Percentiles rank a stretch among this genome's conserved stretches.
Conservation (phyloP, 2,113 vertebrate genomes). For the Rhinoderma darwinii region DNA sequence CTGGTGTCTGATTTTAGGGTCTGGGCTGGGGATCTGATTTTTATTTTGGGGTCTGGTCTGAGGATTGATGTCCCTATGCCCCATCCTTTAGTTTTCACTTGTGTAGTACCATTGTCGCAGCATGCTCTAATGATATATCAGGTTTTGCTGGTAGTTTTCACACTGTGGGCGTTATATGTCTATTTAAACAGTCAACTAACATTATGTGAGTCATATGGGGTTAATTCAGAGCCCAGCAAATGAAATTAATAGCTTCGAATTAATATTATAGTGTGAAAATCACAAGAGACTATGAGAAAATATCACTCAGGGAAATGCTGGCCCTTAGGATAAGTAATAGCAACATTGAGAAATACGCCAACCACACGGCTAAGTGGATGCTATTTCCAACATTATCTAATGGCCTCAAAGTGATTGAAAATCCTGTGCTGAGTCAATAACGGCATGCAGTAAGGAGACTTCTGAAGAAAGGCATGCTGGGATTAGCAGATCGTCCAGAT, state of each 20-base stretch:
- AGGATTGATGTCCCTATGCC: too few species aligned
- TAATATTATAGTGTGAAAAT: slow-evolving; percentile 26
- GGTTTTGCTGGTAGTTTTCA: too few species aligned
- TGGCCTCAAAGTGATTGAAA: slow-evolving; percentile 44
- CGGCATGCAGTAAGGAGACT: slow-evolving; percentile 37
- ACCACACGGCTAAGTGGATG: slow-evolving; percentile 23
- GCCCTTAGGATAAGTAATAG: slow-evolving; percentile 41
- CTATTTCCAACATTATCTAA: slow-evolving; percentile 50
- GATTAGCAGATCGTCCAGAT: slow-evolving; percentile 12
- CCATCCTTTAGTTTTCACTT: too few species aligned
- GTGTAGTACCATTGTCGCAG: too few species aligned
- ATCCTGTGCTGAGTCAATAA: slow-evolving; percentile 25
- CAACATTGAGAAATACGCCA: slow-evolving; percentile 22
- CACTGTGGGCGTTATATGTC: neutral
- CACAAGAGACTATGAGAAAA: slow-evolving; percentile 30
- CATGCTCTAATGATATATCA: too few species aligned
- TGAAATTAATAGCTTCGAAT: slow-evolving; percentile 26
- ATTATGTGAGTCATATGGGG: slow-evolving; percentile 10
- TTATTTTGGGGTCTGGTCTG: too few species aligned
- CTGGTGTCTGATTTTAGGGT: too few species aligned
- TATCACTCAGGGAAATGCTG: slow-evolving; percentile 25
- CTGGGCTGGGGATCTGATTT: too few species aligned
- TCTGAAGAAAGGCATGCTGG: slow-evolving; percentile 31
- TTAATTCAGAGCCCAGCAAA: neutral
- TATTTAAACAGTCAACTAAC: neutral